A percentile compares a stretch with the other conserved stretches of the same genome.
These are phyloP conservation scores for Callipepla squamata DNA, from an alignment of 2,113 vertebrate species.

Conservation along the genomic window DNA sequence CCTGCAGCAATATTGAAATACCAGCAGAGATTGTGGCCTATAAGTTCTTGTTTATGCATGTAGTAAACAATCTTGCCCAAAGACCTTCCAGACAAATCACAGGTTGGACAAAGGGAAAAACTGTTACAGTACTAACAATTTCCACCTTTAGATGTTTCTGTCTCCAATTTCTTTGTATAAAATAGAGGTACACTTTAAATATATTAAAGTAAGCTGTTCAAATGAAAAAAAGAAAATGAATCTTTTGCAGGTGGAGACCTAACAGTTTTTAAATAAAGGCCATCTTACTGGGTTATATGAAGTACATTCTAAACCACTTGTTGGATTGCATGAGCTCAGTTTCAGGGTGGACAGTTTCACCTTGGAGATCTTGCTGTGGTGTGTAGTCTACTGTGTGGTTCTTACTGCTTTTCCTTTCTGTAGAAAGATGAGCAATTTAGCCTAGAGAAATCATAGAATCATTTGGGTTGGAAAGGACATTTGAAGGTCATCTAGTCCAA, in stretches of 20 bases:
- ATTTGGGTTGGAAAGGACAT: too few species aligned
- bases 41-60: not conserved
- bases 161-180: not conserved
- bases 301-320: not conserved
- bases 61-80: not conserved
- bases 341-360: rapidly evolving
- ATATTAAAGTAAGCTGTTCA: not conserved
- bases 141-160: not conserved
- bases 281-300: not conserved
- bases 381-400: not conserved
- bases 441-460: too few species aligned
- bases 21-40: not conserved
- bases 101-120: not conserved
- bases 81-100: not conserved
- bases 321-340: not conserved
- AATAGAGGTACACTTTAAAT: not conserved
- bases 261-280: not conserved
- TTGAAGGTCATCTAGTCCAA: too few species aligned
- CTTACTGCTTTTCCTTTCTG: not conserved
- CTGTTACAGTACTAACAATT: rapidly evolving
- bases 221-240: too few species aligned
- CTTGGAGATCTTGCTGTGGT: not conserved
- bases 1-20: rapidly evolving
- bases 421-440: not conserved
- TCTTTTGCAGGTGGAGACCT: not conserved